Percentiles rank a stretch among this genome's conserved stretches.
phyloP scores from a whole-genome alignment of 2,113 vertebrate species.

The Shinisaurus crocodilurus region DNA sequence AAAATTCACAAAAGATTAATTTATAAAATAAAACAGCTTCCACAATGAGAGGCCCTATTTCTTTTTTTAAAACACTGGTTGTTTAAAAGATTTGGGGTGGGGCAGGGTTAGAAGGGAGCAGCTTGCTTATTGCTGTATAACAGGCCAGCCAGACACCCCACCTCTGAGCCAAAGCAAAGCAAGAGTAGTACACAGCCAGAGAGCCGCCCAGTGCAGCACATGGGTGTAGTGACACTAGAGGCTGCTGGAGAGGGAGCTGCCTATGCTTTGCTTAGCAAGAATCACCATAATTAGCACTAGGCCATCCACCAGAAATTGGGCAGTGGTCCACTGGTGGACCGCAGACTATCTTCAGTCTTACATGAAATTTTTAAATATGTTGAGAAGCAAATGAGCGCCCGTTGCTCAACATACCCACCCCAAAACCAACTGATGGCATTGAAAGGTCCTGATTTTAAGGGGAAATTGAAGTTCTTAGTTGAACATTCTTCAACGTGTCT shows the following conservation, averaged over 20 bases:
- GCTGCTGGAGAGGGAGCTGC: background rate
- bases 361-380: background rate
- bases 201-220: background rate
- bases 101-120: background rate
- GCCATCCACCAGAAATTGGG: background rate
- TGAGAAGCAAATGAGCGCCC: background rate
- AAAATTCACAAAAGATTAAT: too few relatives aligned
- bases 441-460: background rate
- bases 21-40: too few relatives aligned
- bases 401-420: background rate
- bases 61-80: too few relatives aligned
- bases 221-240: too few relatives aligned
- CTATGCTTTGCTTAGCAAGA: background rate
- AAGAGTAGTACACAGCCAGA: background rate
- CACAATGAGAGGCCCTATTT: too few relatives aligned
- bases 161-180: background rate
- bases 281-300: background rate
- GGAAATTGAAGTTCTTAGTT: background rate
- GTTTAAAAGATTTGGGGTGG: too few relatives aligned
- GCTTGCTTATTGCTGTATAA: background rate
- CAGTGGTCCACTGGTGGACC: background rate
- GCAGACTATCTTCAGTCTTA: background rate
- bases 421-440: too few relatives aligned
- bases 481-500: background rate
- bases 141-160: background rate